These are phyloP conservation scores for Procavia capensis DNA, from an alignment of 2,113 vertebrate genomes.

Conservation along the genomic window DNA sequence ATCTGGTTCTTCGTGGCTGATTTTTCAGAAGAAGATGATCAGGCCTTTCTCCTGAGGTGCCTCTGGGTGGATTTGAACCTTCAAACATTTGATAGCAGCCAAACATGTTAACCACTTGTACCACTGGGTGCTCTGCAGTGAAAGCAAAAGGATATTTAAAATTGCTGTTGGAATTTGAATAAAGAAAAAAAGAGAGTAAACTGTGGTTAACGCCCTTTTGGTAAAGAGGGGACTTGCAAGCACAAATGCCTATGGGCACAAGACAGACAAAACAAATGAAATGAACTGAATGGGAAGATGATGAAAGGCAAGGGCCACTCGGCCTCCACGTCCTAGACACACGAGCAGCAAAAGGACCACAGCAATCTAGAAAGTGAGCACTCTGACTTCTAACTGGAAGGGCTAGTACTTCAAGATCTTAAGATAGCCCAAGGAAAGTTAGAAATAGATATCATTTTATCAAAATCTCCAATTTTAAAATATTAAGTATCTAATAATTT, in stretches of 20 bases:
- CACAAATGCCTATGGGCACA: neutral
- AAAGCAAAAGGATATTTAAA: slow-evolving; percentile 1
- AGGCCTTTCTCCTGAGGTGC: neutral
- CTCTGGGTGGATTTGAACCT: neutral
- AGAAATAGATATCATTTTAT: neutral
- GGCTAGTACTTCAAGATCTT: neutral
- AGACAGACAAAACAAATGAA: neutral
- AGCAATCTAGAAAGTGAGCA: neutral
- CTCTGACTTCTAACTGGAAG: neutral
- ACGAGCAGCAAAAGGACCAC: neutral
- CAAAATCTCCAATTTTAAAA: neutral
- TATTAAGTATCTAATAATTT: neutral
- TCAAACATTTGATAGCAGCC: neutral
- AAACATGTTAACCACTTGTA: neutral
- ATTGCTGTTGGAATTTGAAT: slow-evolving; percentile 27
- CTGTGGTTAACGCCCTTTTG: neutral
- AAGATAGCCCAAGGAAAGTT: neutral
- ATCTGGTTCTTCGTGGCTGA: neutral
- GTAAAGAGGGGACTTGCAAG: neutral
- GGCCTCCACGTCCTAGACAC: neutral
- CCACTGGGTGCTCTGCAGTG: neutral
- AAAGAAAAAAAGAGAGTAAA: neutral
- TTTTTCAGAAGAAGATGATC: neutral
- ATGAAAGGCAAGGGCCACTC: neutral
- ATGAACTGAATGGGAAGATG: neutral